phyloP scores from a whole-genome alignment of 1,140 invertebrate species.

The Daktulosphaira vitifoliae region DNA sequence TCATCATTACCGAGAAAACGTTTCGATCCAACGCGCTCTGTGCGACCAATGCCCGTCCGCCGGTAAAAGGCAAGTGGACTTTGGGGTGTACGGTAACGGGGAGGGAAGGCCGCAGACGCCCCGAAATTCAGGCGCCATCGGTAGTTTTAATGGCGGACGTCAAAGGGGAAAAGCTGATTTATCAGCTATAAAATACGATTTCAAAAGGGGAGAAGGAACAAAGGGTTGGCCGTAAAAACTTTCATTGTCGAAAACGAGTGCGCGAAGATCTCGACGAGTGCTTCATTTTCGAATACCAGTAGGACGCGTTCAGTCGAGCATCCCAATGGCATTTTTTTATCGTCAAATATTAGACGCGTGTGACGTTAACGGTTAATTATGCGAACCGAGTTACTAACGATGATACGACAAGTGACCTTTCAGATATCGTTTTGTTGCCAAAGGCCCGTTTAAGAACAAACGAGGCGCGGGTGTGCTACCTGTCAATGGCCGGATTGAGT shows the following conservation, averaged over 20 bases:
- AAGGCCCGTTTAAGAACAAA: slow-evolving; percentile 29
- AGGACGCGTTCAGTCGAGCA: neutral
- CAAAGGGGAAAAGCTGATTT: neutral
- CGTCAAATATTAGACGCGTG: neutral
- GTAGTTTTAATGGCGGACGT: slow-evolving; percentile 1
- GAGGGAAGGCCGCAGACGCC: neutral
- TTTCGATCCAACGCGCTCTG: slow-evolving; percentile 8
- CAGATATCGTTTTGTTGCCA: neutral
- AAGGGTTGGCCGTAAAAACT: too few relatives aligned
- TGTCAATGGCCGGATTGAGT: neutral
- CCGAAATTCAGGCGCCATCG: slow-evolving; percentile 12
- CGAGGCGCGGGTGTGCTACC: slow-evolving; percentile 12
- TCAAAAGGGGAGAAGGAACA: too few relatives aligned
- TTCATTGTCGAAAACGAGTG: too few relatives aligned
- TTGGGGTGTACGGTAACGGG: neutral
- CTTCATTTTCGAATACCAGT: neutral
- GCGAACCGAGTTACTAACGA: neutral
- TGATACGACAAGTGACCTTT: slow-evolving; percentile 16
- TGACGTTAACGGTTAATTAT: neutral
- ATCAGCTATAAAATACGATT: too few relatives aligned
- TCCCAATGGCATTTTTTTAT: neutral
- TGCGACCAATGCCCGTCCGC: too few relatives aligned
- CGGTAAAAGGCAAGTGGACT: neutral
- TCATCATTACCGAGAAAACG: neutral
- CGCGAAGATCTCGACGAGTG: neutral